Base-by-base conservation (phyloP, 1,140 invertebrate genomes). In the Conus betulinus region DNA sequence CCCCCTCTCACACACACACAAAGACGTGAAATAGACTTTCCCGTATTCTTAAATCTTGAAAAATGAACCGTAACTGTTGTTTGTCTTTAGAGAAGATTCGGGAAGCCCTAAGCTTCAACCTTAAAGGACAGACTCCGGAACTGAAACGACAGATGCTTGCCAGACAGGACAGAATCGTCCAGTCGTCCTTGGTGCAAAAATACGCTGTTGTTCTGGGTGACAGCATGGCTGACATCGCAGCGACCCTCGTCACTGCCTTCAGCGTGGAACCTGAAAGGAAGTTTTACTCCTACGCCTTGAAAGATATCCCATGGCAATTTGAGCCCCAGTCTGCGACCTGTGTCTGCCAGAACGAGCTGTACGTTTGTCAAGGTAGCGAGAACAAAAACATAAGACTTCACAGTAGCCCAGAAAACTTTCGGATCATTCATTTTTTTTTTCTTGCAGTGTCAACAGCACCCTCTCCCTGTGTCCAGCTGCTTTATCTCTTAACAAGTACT, bases 131-230 rank as follows among this genome's bases (percentile, higher is more conserved):
- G 23, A 81, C 10, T 10, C 7, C 11, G 4, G 7, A 51, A 10
- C 78, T 81, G 15, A 53, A 53, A 53, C 78, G 78, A 8, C 78
- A 53, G 78, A 81, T 81, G 13, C 78, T 81, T 51, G 78, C 78
- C 10, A 25, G 5, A 13, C 78, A 81, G 2, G 78, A 81, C 78
- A 81, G 39, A 81, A n/a, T 81, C 27, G 39, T n/a, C 52, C 5
- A 11, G 5, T 81, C 78, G 6, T 7, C 23, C 23, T 15, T 81
- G 27, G 52, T 81, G 7, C 27, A 51, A 51, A 1, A 81, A 81
- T 81, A 13, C 52, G 78, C 52, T 3, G 78, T 81, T 25, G 39
- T 8, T 10, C 13, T 81, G n/a, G n/a, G 78, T 1, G 7, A 39
- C 52, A 81, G 27, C 6, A 11, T 3, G 78, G 2, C 13, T 13